Conservation (phyloP, 2,888 invertebrate species). For the Suillia variegata region DNA sequence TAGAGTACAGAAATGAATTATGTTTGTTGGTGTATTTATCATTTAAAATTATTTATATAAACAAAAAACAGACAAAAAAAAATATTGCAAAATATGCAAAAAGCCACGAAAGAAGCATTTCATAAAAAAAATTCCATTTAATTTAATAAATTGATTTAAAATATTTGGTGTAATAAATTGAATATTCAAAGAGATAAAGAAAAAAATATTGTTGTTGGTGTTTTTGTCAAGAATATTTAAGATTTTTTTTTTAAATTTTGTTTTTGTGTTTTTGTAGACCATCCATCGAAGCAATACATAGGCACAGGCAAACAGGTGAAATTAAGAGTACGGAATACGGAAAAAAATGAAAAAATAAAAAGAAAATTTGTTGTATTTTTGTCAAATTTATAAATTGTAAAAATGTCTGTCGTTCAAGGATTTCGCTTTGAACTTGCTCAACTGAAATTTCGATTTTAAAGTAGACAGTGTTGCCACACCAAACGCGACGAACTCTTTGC, state of each 20-base stretch:
- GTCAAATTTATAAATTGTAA: no score
- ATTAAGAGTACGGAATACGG: conserved; percentile 53
- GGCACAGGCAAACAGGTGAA: conserved; percentile 60
- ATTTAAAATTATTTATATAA: background rate
- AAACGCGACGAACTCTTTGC: no score
- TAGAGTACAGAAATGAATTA: background rate
- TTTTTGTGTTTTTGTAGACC: conserved; percentile 37
- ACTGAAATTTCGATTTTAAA: no score
- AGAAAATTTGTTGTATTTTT: conserved; percentile 8
- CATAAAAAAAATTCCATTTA: background rate
- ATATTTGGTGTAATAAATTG: conserved; percentile 11
- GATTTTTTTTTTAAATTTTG: conserved; percentile 23
- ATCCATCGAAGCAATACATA: conserved; percentile 58
- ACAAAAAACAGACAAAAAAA: background rate
- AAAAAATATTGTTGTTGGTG: background rate
- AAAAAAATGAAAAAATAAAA: conserved; percentile 44
- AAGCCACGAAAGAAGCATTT: background rate
- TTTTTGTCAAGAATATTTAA: conserved; percentile 24
- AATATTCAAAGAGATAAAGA: background rate
- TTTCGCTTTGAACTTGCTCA: no score
- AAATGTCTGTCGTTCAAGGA: no score
- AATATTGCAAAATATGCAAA: background rate
- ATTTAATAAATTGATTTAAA: background rate
- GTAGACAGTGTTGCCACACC: no score
- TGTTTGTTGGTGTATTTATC: background rate